A percentile compares a stretch with the other conserved stretches of the same genome.
Evolutionary conservation across 2,888 invertebrate species (phyloP).

Genomic region (Drosophila yooni): DNA sequence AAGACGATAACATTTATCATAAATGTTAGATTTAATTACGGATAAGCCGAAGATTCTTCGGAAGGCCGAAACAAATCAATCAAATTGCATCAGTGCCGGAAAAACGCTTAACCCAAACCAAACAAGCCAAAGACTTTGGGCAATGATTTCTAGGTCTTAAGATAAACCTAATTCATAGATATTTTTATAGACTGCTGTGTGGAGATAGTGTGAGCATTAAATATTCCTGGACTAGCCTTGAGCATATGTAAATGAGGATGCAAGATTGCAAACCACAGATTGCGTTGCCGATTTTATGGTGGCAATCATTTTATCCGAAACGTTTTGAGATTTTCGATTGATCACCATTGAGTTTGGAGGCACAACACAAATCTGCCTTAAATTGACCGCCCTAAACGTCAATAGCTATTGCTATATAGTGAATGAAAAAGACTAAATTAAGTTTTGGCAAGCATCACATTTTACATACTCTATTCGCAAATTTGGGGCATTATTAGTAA

Average conservation of each 20-base stretch:
- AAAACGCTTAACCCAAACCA: constrained; percentile 15
- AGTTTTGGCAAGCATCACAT: constrained; percentile 5
- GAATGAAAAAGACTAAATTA: constrained; percentile 2
- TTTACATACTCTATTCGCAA: constrained; percentile 31
- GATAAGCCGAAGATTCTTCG: constrained; percentile 25
- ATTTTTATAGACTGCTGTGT: background rate
- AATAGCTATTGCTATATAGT: constrained; percentile 15
- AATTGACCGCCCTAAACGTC: constrained; percentile 30
- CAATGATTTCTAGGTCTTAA: constrained; percentile 5
- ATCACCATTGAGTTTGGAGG: constrained; percentile 16
- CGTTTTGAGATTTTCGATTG: constrained; percentile 22
- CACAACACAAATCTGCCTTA: constrained; percentile 29
- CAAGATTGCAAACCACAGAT: constrained; percentile 10
- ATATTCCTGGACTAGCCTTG: constrained; percentile 8
- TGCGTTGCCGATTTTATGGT: constrained; percentile 10
- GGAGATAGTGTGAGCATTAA: background rate
- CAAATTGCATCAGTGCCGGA: constrained; percentile 30
- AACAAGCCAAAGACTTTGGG: constrained; percentile 1
- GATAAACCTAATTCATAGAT: background rate
- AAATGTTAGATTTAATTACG: constrained; percentile 43
- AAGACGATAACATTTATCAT: constrained; percentile 13
- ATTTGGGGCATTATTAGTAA: background rate
- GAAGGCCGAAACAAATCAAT: constrained; percentile 24
- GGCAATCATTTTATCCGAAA: constrained; percentile 32
- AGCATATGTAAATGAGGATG: constrained; percentile 18